Base-by-base conservation (phyloP, 2,797 vertebrate genomes). In the Sebastes trivittatus region DNA sequence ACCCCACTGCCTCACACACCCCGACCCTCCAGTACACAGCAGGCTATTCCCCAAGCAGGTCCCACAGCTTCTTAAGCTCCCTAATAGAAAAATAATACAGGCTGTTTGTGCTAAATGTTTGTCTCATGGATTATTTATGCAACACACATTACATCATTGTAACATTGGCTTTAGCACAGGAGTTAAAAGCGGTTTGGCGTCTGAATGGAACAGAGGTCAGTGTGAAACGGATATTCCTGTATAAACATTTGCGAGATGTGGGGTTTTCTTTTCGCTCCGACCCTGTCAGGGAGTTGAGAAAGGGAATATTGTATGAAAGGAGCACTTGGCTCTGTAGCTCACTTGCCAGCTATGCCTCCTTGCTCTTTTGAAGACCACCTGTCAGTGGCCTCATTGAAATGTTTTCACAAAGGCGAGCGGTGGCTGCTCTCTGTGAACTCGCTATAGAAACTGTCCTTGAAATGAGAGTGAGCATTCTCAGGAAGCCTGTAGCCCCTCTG, bases 321-420 rank as follows among this genome's bases (percentile, higher is more conserved):
- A 80, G 81, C 72, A 55, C 82, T 90, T 78, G 62, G 72, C 77
- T 90, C 72, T 87, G 67, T 71, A 77, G 73, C 72, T 87, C 79
- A 83, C 85, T 90, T 80, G 72, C 79, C 81, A 84, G 84, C 87
- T 79, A 82, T 87, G 89, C 85, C 90, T 87, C 83, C 80, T 81
- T 81, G 88, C 77, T 82, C 87, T 90, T 90, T 88, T 91, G 80
- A 91, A 90, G 81, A 88, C 85, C 88, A 92, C 88, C 90, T 93
- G 90, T 93, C 92, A 92, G 90, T 87, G 80, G 85, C 86, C 87
- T 88, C 88, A 88, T 93, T 92, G 88, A 93, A 91, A 90, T 89
- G 89, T 92, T 94, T 91, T 91, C 63, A 87, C 88, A 90, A 88
- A 90, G 86, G 65, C 75, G 32, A 85, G 88, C 62, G 5, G 72